Conservation (phyloP, 1,140 invertebrate species). For the Stegodyphus dumicola region DNA sequence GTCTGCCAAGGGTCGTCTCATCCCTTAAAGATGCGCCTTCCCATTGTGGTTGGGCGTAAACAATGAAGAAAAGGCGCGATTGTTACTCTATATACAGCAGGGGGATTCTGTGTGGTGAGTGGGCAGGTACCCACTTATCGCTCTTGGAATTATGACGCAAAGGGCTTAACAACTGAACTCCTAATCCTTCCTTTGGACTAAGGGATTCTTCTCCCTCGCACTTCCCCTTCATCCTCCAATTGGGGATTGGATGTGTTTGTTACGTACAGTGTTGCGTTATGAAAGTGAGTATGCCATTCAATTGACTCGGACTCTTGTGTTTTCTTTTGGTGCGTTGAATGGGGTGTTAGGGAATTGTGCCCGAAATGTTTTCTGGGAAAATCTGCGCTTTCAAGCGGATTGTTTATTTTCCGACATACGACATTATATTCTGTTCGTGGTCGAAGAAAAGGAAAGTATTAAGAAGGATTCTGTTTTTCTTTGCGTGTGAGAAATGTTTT, state of each 20-base stretch:
- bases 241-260: no score
- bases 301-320: neutral
- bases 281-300: slow-evolving; percentile 8
- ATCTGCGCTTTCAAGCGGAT: no score
- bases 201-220: neutral
- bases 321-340: neutral
- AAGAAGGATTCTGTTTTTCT: no score
- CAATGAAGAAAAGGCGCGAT: slow-evolving; percentile 42
- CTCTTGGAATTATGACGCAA: slow-evolving; percentile 31
- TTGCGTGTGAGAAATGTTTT: no score
- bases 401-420: no score
- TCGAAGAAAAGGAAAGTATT: no score
- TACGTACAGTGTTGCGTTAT: no score
- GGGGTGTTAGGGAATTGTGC: no score
- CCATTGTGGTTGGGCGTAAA: slow-evolving; percentile 42
- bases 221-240: no score
- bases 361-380: no score
- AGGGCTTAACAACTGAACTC: slow-evolving; percentile 23
- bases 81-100: slow-evolving; percentile 18
- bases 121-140: slow-evolving; percentile 20
- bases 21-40: neutral
- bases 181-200: slow-evolving; percentile 9
- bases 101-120: neutral
- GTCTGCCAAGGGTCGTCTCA: neutral
- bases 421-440: no score